Conservation (phyloP, 1,140 invertebrate species). For the Tetragnatha versicolor region DNA sequence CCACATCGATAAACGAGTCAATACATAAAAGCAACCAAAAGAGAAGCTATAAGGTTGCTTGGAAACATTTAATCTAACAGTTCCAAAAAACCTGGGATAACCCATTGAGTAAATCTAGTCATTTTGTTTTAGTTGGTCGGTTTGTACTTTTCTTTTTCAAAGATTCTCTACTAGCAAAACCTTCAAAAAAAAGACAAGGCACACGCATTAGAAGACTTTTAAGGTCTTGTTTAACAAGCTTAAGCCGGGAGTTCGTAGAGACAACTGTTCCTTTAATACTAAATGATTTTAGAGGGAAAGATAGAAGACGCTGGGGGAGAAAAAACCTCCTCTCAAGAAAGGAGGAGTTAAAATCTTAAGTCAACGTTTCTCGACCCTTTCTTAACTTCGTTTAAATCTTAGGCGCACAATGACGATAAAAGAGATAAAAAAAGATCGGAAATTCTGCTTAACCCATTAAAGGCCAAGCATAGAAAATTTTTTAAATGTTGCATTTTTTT, state of each 20-base stretch:
- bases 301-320: not conserved
- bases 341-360: conserved; percentile 40
- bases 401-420: conserved; percentile 1
- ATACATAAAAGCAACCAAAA: too few relatives aligned
- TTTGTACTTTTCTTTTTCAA: not conserved
- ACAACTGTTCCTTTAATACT: conserved; percentile 38
- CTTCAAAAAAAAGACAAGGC: conserved; percentile 8
- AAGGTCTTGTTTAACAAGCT: conserved; percentile 39
- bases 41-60: too few relatives aligned
- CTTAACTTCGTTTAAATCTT: conserved; percentile 43
- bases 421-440: not conserved
- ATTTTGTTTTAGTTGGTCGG: too few relatives aligned
- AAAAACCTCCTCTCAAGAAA: conserved; percentile 8
- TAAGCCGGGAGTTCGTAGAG: conserved; percentile 25
- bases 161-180: not conserved
- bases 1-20: too few relatives aligned
- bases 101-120: conserved; percentile 7
- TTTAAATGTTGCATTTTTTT: too few relatives aligned
- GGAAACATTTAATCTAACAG: conserved; percentile 11
- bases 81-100: not conserved
- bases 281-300: conserved; percentile 22
- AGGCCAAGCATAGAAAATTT: too few relatives aligned
- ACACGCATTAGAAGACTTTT: conserved; percentile 36
- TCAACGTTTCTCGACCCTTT: conserved; percentile 18
- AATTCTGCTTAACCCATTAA: too few relatives aligned